A percentile compares a stretch with the other conserved stretches of the same genome.
These are phyloP conservation scores for Antechinus stuartii DNA, from an alignment of 2,113 vertebrate genomes.

Conservation along the genomic window DNA sequence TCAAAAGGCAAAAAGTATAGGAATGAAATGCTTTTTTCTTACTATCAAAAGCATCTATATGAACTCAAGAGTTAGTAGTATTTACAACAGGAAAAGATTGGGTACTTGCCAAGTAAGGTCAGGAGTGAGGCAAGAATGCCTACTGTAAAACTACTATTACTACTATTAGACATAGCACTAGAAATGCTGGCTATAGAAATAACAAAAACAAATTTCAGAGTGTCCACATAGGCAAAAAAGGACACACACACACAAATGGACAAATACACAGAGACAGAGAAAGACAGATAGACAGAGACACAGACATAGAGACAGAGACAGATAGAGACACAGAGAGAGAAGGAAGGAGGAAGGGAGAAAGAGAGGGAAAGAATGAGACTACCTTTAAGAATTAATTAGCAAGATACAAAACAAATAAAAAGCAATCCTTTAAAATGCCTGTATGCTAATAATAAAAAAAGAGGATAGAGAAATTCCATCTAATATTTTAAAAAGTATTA, in stretches of 20 bases:
- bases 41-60: background rate
- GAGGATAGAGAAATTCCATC: background rate
- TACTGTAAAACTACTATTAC: background rate
- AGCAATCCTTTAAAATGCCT: background rate
- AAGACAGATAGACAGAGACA: no score
- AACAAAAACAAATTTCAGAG: background rate
- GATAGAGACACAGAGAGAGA: no score
- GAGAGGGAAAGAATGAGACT: no score
- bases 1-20: background rate
- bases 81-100: background rate
- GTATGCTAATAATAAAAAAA: background rate
- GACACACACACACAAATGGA: background rate
- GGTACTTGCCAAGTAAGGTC: background rate
- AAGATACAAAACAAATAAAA: background rate
- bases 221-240: background rate
- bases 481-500: background rate
- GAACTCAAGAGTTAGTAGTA: background rate
- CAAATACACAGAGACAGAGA: no score
- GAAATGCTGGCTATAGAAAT: background rate
- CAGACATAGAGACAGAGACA: no score
- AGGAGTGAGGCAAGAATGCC: background rate
- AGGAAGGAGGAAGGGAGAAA: no score
- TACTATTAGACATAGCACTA: background rate
- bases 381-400: background rate
- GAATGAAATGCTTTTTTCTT: background rate